Evolutionary conservation across 2,113 vertebrate species (phyloP).

Genomic region (Nasalis larvatus): DNA sequence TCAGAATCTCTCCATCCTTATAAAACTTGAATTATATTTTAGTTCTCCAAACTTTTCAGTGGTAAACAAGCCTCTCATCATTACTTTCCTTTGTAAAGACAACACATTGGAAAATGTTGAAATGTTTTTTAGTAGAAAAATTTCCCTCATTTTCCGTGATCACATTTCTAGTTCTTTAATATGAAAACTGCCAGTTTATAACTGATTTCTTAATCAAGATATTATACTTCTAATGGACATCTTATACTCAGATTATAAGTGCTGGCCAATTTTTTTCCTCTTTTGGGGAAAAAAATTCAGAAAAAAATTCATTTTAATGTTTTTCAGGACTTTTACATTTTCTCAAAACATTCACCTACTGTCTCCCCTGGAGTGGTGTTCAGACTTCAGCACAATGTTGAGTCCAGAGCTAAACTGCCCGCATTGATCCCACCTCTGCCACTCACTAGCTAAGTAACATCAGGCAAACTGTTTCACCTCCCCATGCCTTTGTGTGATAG

Average conservation of each 20-base stretch:
- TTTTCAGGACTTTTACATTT: not conserved
- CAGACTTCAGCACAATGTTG: not conserved
- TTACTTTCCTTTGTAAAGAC: not conserved
- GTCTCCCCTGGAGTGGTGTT: not conserved
- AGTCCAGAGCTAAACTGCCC: not conserved
- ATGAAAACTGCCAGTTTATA: not conserved
- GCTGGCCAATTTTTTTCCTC: not conserved
- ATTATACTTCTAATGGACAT: not conserved
- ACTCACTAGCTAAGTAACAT: not conserved
- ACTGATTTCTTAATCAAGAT: not conserved
- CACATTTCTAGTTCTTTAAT: not conserved
- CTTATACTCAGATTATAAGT: not conserved
- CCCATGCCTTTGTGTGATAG: not conserved
- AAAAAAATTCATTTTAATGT: not conserved
- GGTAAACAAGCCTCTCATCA: not conserved
- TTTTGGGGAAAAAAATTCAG: not conserved
- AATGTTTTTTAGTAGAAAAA: not conserved
- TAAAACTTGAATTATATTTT: not conserved
- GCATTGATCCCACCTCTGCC: not conserved
- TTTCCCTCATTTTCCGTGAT: not conserved
- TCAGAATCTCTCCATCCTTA: not conserved
- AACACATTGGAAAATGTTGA: not conserved
- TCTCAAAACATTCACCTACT: not conserved
- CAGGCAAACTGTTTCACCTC: not conserved
- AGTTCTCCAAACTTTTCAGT: not conserved